Conservation (phyloP, 2,113 vertebrate genomes). For the Elephas maximus region DNA sequence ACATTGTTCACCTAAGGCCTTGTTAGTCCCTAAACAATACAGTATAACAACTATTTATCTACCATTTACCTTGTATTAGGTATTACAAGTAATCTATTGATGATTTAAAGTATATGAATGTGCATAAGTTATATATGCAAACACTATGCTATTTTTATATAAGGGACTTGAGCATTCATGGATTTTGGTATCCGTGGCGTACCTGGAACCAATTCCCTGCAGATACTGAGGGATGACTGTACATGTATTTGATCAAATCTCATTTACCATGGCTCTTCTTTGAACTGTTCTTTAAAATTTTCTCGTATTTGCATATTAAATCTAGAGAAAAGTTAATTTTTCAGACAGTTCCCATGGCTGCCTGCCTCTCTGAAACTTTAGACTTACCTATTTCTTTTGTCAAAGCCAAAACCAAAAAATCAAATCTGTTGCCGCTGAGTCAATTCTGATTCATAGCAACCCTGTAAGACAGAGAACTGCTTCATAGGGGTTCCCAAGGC, state of each 20-base stretch:
- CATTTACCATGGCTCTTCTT: not conserved
- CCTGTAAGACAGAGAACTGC: not conserved
- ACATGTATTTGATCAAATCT: conserved; percentile 19
- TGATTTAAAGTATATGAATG: too few relatives aligned
- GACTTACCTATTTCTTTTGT: not conserved
- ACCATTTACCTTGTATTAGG: too few relatives aligned
- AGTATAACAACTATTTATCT: too few relatives aligned
- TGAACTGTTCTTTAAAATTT: conserved; percentile 15
- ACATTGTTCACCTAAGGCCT: too few relatives aligned
- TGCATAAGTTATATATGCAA: too few relatives aligned
- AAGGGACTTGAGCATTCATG: too few relatives aligned
- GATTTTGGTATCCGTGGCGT: too few relatives aligned
- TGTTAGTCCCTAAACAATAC: too few relatives aligned
- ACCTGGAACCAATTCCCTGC: too few relatives aligned
- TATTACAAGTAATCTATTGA: too few relatives aligned
- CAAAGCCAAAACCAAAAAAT: not conserved
- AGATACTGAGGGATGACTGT: too few relatives aligned
- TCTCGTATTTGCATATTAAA: not conserved
- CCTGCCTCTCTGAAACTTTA: not conserved
- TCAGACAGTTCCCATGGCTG: not conserved
- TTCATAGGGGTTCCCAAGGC: not conserved
- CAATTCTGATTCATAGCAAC: not conserved
- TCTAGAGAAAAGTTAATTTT: not conserved
- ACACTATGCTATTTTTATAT: too few relatives aligned
- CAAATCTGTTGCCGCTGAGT: not conserved